phyloP scores from a whole-genome alignment of 2,888 invertebrate genomes.

The Pachydiplax longipennis region DNA sequence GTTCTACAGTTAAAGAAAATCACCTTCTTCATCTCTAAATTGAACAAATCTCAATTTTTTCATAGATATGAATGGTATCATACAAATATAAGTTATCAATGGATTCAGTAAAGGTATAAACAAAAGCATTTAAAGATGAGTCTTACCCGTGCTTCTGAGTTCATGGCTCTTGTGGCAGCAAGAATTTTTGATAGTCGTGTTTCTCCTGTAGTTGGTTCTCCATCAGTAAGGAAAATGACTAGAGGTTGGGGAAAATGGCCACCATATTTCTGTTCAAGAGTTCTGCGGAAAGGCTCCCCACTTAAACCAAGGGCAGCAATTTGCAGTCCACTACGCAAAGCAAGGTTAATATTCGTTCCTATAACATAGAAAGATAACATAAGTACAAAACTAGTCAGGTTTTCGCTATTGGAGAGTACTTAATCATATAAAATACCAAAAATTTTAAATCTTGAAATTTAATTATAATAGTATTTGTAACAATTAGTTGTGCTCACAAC shows the following conservation, averaged over 20 bases:
- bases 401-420: neutral
- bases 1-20: no score
- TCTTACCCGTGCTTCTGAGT: constrained; percentile 54
- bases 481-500: no score
- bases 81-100: no score
- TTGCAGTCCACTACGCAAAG: constrained; percentile 20
- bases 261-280: constrained; percentile 3
- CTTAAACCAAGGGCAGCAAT: constrained; percentile 21
- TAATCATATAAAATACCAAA: no score
- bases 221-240: constrained; percentile 72
- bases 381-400: neutral
- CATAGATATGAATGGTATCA: no score
- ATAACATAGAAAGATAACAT: neutral
- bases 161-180: constrained; percentile 63
- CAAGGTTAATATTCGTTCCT: constrained; percentile 35
- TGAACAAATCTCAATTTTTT: no score
- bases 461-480: no score
- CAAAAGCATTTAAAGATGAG: neutral
- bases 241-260: constrained; percentile 63
- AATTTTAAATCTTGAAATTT: no score
- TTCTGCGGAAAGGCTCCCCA: constrained; percentile 25
- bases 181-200: constrained; percentile 64
- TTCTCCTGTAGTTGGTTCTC: constrained; percentile 70
- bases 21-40: no score
- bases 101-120: neutral